Evolutionary conservation across 2,113 vertebrate genomes (phyloP), one percentile per base, ranked within the genome.

Genomic region (Oxyura jamaicensis): DNA sequence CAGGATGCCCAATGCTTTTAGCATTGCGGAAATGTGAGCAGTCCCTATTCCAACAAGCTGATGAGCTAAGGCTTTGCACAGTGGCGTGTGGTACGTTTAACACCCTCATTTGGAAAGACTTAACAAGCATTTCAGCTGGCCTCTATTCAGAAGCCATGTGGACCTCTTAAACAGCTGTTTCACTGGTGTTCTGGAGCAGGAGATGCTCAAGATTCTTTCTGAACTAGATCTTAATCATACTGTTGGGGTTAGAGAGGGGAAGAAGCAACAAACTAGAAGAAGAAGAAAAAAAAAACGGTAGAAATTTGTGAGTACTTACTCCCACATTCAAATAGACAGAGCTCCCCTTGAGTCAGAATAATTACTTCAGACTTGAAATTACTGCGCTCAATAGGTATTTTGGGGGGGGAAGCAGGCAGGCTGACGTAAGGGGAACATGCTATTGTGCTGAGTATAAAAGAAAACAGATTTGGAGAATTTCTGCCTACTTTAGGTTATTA

Each of bases 81-180:
- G 33, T 28, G 48, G 8, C 39, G 33, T 62, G 67, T 56, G 28
- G 42, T 71, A 65, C 52, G 22, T 63, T 26, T 6, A 83, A 59
- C 15, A 13, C 46, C 13, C 4, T 2, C 52, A 63, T 62, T 78
- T 50, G 56, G 66, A 62, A 35, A 86, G 63, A 63, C 10, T 72
- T 39, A 60, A 42, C 25, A 21, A 6, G 19, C 29, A 4, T 90
- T 88, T 95, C 80, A 19, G 78, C 83, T 81, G 83, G 33, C 26
- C 3, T 56, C 26, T 31, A 1, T 77, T 90, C 83, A 90, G 87
- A 81, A 89, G 19, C 56, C n/a, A 18, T 14, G 18, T 4, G 13
- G 52, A 11, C 55, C n/a, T 35, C 75, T 93, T 74, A 81, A 91
- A 79, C n/a, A 90, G 68, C 63, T 86, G 83, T 62, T 76, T 76